Conservation (phyloP, 1,140 invertebrate species). For the Lepidostoma basale region DNA sequence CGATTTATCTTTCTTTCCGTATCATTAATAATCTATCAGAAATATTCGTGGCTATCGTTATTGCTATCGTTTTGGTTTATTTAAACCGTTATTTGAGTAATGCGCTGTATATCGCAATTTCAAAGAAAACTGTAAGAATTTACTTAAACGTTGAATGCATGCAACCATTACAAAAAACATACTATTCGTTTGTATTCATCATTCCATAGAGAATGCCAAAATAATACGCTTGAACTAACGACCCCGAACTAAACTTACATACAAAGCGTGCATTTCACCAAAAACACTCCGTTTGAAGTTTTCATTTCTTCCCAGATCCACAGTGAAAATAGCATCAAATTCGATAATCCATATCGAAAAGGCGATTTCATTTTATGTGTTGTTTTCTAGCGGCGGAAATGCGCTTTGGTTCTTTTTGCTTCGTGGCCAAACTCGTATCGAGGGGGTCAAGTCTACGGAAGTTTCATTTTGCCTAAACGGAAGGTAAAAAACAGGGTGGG, state of each 20-base stretch:
- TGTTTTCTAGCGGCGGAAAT: not conserved
- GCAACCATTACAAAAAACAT: too few relatives aligned
- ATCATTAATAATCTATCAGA: too few relatives aligned
- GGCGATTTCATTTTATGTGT: not conserved
- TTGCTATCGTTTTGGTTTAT: too few relatives aligned
- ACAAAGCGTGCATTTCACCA: slow-evolving; percentile 5
- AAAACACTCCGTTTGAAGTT: slow-evolving; percentile 9
- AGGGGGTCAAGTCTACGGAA: not conserved
- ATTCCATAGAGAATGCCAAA: not conserved
- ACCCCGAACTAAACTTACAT: slow-evolving; percentile 1
- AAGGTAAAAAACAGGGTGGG: not conserved
- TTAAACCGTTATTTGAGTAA: too few relatives aligned
- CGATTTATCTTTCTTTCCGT: too few relatives aligned
- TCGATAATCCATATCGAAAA: not conserved
- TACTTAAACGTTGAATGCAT: too few relatives aligned
- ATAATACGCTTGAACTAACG: slow-evolving; percentile 4
- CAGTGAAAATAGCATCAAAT: not conserved
- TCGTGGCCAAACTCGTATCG: not conserved
- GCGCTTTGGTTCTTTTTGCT: not conserved
- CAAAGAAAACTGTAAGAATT: too few relatives aligned
- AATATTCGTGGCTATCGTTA: too few relatives aligned
- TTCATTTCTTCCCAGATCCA: not conserved
- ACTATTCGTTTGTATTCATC: not conserved
- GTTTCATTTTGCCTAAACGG: slow-evolving; percentile 4
- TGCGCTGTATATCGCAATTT: too few relatives aligned